Percentiles rank a stretch among this genome's conserved stretches.
Evolutionary conservation across 2,888 invertebrate species (phyloP).

Genomic region (Mythimna albipuncta): DNA sequence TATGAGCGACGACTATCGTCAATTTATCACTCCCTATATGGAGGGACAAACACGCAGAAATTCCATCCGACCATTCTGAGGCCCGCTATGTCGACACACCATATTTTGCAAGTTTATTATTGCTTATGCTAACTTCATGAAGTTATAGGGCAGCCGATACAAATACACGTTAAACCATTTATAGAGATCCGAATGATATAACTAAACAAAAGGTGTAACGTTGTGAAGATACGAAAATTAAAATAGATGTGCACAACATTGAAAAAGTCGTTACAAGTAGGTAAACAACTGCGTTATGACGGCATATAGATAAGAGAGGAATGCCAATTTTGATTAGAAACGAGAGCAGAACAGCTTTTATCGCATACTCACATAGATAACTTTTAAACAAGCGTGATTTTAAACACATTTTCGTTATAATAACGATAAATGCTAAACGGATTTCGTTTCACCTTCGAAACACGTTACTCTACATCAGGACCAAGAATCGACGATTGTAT

Average conservation of each 20-base stretch:
- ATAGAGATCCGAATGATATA: constrained; percentile 51
- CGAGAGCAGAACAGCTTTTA: constrained; percentile 83
- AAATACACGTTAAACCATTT: constrained; percentile 51
- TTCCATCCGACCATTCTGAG: constrained; percentile 73
- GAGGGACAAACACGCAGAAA: constrained; percentile 74
- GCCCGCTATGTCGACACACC: constrained; percentile 73
- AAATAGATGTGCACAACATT: constrained; percentile 71
- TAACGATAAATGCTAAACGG: constrained; percentile 64
- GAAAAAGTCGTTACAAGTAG: constrained; percentile 74
- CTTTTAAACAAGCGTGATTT: constrained; percentile 82
- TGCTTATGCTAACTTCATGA: constrained; percentile 61
- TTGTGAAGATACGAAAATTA: constrained; percentile 56
- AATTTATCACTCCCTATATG: constrained; percentile 80
- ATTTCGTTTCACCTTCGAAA: constrained; percentile 53
- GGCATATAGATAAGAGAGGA: constrained; percentile 84
- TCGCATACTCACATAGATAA: constrained; percentile 84
- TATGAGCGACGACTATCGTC: constrained; percentile 78
- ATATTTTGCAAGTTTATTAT: constrained; percentile 76
- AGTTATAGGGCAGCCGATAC: constrained; percentile 59
- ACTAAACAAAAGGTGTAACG: constrained; percentile 56
- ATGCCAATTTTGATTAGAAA: constrained; percentile 88
- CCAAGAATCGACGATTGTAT: constrained; percentile 16
- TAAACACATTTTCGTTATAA: constrained; percentile 75
- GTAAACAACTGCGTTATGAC: constrained; percentile 80
- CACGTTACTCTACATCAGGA: constrained; percentile 21